Conservation (phyloP, 1,140 invertebrate species). For the Aphelinus certus region DNA sequence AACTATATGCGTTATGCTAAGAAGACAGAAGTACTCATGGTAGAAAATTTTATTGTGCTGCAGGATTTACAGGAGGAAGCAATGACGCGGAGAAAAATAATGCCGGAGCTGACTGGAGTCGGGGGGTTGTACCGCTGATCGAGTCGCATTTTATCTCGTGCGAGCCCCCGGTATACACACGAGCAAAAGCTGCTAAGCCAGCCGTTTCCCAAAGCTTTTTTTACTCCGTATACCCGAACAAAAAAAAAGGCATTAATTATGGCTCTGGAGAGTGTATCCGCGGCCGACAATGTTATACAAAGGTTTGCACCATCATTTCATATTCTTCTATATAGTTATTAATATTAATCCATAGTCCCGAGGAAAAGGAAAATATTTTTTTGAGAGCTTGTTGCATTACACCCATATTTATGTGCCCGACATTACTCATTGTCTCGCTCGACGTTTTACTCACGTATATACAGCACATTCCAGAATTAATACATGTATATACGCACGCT, state of each 20-base stretch:
- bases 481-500: too few relatives aligned
- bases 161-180: constrained; percentile 17
- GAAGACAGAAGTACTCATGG: too few relatives aligned
- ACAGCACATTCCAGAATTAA: too few relatives aligned
- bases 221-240: constrained; percentile 15
- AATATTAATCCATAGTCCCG: neutral
- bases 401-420: neutral
- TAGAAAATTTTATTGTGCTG: too few relatives aligned
- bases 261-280: constrained; percentile 66
- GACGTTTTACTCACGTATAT: neutral
- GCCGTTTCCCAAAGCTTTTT: constrained; percentile 34
- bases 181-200: constrained; percentile 39
- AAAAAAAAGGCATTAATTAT: constrained; percentile 51
- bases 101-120: neutral
- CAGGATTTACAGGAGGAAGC: constrained; percentile 1
- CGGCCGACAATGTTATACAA: constrained; percentile 65
- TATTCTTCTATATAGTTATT: constrained; percentile 26
- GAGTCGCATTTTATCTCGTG: constrained; percentile 23
- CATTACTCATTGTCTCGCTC: neutral
- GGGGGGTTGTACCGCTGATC: constrained; percentile 32
- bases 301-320: constrained; percentile 60
- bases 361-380: neutral
- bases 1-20: too few relatives aligned
- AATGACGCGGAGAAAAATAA: constrained; percentile 1
- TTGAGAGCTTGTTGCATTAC: neutral